Percentiles rank a stretch among this genome's conserved stretches.
phyloP scores from a whole-genome alignment of 2,113 vertebrate genomes.

The Ondatra zibethicus region DNA sequence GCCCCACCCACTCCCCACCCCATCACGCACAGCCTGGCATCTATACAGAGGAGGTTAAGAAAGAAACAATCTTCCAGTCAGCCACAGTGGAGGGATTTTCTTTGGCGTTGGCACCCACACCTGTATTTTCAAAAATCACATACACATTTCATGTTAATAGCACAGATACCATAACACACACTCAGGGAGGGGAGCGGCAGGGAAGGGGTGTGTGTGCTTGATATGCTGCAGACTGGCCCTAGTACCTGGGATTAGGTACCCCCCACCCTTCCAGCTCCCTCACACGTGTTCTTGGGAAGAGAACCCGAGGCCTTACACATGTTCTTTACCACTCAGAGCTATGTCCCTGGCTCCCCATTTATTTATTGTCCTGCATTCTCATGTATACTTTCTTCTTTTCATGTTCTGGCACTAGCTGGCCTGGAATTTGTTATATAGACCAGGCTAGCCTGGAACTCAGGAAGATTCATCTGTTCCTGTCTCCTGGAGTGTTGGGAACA shows the following conservation, averaged over 20 bases:
- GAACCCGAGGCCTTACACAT: neutral
- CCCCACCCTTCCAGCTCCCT: neutral
- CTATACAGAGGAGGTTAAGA: constrained; percentile 39
- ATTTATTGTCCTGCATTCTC: neutral
- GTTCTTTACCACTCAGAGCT: neutral
- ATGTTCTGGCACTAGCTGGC: neutral
- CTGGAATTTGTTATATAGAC: neutral
- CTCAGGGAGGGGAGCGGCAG: neutral
- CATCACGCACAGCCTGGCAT: neutral
- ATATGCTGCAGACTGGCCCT: neutral
- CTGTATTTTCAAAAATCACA: neutral
- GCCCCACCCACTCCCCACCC: neutral
- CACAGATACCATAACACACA: neutral
- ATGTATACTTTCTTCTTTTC: neutral
- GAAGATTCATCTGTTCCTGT: neutral
- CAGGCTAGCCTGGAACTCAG: neutral
- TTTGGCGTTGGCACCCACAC: constrained; percentile 27
- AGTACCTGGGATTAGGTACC: neutral
- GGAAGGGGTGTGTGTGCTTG: neutral
- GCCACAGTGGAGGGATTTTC: neutral
- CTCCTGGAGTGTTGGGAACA: neutral
- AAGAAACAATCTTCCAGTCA: constrained; percentile 51
- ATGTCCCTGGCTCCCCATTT: neutral
- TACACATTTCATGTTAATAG: constrained; percentile 31
- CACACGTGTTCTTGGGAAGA: neutral